A percentile compares a stretch with the other conserved stretches of the same genome.
Evolutionary conservation across 2,888 invertebrate genomes (phyloP).

Genomic region (Agapostemon virescens): DNA sequence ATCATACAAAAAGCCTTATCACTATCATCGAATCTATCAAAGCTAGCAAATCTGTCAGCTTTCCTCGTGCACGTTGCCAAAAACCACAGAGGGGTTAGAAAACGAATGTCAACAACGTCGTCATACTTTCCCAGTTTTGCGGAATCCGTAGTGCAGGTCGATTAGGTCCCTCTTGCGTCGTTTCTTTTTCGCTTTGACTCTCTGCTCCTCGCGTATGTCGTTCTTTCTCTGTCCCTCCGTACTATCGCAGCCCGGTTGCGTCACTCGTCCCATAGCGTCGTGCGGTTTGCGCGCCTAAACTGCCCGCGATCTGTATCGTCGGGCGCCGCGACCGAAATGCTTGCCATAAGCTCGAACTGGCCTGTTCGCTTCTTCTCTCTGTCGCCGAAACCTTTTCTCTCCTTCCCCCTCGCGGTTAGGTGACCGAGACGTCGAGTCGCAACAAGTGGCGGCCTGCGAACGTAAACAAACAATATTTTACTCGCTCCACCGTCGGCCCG

Average conservation of each 20-base stretch:
- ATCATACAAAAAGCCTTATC: too few species aligned
- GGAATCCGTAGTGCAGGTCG: slow-evolving; percentile 33
- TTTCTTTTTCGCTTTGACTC: slow-evolving; percentile 34
- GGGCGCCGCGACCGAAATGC: neutral
- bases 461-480: neutral
- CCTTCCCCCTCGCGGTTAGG: too few species aligned
- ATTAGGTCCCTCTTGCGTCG: slow-evolving; percentile 34
- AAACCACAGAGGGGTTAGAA: neutral
- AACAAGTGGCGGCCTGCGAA: neutral
- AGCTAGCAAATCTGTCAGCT: too few species aligned
- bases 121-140: slow-evolving; percentile 31
- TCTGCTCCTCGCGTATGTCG: slow-evolving; percentile 7
- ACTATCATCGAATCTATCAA: too few species aligned
- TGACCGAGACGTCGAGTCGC: neutral
- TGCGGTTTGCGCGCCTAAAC: neutral
- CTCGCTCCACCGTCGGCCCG: neutral
- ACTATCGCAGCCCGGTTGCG: slow-evolving; percentile 19
- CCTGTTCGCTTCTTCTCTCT: too few species aligned
- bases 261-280: slow-evolving; percentile 36
- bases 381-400: neutral
- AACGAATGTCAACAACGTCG: neutral
- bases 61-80: neutral
- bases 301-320: neutral
- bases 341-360: neutral
- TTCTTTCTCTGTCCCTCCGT: neutral